Base-by-base conservation (phyloP, 2,888 invertebrate genomes). In the Leucania comma region DNA sequence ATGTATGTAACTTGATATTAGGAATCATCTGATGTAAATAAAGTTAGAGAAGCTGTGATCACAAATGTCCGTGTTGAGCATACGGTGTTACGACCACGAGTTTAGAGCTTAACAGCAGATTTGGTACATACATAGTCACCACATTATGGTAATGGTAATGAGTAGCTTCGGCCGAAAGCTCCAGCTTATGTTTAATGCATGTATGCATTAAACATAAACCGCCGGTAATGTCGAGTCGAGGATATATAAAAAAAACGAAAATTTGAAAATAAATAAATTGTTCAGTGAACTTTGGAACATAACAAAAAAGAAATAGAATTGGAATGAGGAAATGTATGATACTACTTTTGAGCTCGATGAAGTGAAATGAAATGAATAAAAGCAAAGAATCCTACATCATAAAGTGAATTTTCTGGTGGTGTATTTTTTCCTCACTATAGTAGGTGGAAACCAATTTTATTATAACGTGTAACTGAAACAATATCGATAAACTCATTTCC, bases 131-230 rank as follows among this genome's bases (percentile, higher is more conserved):
- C 26, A 61, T 60, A 38, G 32, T 60, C 51, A 48, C 63, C 24
- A 64, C 57, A 67, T 78, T 70, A 79, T 65, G 62, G 12, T 68
- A 68, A 79, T 68, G 56, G n/a, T 69, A 59, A 77, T 60, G 67
- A 72, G 48, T 59, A 59, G 59, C 60, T 53, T 50, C 35, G 56
- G 56, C 57, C 29, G 22, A 29, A 29, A 66, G 53, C 60, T 60
- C 62, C 67, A 20, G 32, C 61, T 62, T 73, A 69, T 73, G 24
- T 64, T 54, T 66, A 66, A 76, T 72, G 17, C 56, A 72, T 46
- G 64, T 29, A n/a, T n/a, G n/a, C n/a, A n/a, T n/a, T n/a, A n/a
- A n/a, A n/a, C n/a, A n/a, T n/a, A n/a, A 61, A 67, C 14, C 20
- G 14, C 56, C 4, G 35, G 9, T 14, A 24, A 42, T 2, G 26